phyloP scores from a whole-genome alignment of 2,113 vertebrate genomes.

The Hyaena hyaena region DNA sequence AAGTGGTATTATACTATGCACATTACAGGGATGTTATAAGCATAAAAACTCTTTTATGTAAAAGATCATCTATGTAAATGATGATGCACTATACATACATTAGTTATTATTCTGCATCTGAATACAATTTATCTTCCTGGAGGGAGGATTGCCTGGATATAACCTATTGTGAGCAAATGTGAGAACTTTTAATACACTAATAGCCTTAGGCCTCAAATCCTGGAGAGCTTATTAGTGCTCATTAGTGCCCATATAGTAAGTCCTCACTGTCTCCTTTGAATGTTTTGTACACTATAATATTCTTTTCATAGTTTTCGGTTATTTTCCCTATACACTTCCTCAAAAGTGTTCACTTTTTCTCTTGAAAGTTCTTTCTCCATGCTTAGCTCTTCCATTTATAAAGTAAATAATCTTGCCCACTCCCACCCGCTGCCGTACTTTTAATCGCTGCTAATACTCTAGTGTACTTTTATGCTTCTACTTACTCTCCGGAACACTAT shows the following conservation, averaged over 20 bases:
- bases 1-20: conserved; percentile 31
- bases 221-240: conserved; percentile 62
- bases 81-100: conserved; percentile 11
- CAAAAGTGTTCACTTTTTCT: conserved; percentile 56
- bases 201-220: conserved; percentile 70
- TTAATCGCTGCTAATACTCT: conserved; percentile 55
- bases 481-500: background rate
- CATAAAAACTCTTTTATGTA: background rate
- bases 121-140: conserved; percentile 51
- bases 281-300: background rate
- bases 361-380: conserved; percentile 52
- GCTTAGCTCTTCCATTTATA: conserved; percentile 47
- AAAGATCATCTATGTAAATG: conserved; percentile 59
- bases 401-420: conserved; percentile 61
- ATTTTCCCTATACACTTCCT: conserved; percentile 44
- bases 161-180: conserved; percentile 51
- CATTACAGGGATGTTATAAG: conserved; percentile 19
- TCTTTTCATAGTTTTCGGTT: conserved; percentile 56
- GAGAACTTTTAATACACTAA: conserved; percentile 68
- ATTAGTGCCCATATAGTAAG: conserved; percentile 48
- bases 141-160: conserved; percentile 51
- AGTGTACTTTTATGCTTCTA: conserved; percentile 38
- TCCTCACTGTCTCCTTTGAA: conserved; percentile 7
- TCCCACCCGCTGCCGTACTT: conserved; percentile 54
- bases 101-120: conserved; percentile 41